These are phyloP conservation scores for Habroteleia sp. DNA, from an alignment of 2,888 invertebrate genomes.

Conservation along the genomic window DNA sequence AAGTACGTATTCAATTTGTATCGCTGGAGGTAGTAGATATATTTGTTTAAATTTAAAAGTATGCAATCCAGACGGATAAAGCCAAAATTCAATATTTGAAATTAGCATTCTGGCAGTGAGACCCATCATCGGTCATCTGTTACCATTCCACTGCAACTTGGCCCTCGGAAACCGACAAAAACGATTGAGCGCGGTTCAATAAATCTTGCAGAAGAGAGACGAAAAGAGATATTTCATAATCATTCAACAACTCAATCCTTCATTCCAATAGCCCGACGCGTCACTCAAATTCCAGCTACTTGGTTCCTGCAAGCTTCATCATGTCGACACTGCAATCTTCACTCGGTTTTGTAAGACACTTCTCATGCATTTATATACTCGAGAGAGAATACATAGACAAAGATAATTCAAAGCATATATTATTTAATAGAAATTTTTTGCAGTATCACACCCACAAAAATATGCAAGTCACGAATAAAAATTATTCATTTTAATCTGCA, in stretches of 20 bases:
- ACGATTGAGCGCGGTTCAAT: slow-evolving; percentile 23
- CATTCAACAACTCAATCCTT: slow-evolving; percentile 54
- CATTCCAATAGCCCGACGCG: slow-evolving; percentile 36
- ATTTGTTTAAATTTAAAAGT: too few relatives aligned
- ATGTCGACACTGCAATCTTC: slow-evolving; percentile 8
- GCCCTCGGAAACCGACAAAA: slow-evolving; percentile 21
- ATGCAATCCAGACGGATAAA: not conserved
- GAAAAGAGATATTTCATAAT: slow-evolving; percentile 54
- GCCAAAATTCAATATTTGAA: slow-evolving; percentile 7
- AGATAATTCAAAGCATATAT: too few relatives aligned
- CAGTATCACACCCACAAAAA: too few relatives aligned
- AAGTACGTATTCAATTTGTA: too few relatives aligned
- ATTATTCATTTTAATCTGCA: too few relatives aligned
- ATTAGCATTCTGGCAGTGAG: slow-evolving; percentile 2
- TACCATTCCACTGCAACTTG: slow-evolving; percentile 6
- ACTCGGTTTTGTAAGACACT: not conserved
- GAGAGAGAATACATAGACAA: not conserved
- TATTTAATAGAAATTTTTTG: too few relatives aligned
- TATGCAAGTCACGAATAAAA: too few relatives aligned
- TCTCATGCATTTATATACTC: not conserved
- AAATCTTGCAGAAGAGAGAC: slow-evolving; percentile 26
- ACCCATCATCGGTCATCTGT: slow-evolving; percentile 14
- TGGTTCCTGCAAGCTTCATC: slow-evolving; percentile 21
- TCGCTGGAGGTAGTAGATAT: too few relatives aligned
- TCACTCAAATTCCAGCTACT: slow-evolving; percentile 44